Evolutionary conservation across 2,797 vertebrate genomes (phyloP), one percentile per base, ranked within the genome.

Genomic region (Muscicapa striata): DNA sequence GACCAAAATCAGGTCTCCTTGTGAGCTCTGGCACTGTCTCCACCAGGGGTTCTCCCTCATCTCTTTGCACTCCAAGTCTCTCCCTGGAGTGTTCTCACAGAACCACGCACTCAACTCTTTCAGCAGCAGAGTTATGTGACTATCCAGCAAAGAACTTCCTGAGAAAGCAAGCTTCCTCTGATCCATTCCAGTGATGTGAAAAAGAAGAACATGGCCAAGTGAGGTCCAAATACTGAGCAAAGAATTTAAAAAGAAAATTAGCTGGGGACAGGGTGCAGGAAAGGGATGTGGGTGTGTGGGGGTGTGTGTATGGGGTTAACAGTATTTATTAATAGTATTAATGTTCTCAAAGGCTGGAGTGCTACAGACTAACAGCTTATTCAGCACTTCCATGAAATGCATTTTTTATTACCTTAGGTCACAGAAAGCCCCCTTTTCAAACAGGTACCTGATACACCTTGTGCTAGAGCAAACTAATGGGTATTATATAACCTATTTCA

Each of bases 231-330:
- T 24, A n/a, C 10, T 10, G 18, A 72, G 14, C 8, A 43, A 55
- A 38, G 8, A 69, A 55, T 54, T 30, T 1, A 36, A 34, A 46
- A 18, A 58, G 5, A 30, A 3, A 43, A 58, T 2, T 4, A 40
- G n/a, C 1, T 4, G 8, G 4, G 3, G 7, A 2, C 13, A 46
- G 29, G 12, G 13, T 32, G 8, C 6, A 10, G 19, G 10, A 67
- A 61, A n/a, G 29, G 32, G 23, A 0, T 15, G 12, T 3, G 26
- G 3, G 4, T 11, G 34, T 17, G 10, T 32, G 26, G 5, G 24
- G 20, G 19, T 18, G 6, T 13, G 23, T 22, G 16, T 21, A 16
- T 59, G n/a, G 12, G 69, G 9, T 22, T 46, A 46, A 46, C 21
- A 46, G 21, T 46, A 46, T 36, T 4, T 7, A 17, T 34, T 38